Percentiles rank a stretch among this genome's conserved stretches.
phyloP scores from a whole-genome alignment of 2,888 invertebrate species.

The Drosophila algonquin region DNA sequence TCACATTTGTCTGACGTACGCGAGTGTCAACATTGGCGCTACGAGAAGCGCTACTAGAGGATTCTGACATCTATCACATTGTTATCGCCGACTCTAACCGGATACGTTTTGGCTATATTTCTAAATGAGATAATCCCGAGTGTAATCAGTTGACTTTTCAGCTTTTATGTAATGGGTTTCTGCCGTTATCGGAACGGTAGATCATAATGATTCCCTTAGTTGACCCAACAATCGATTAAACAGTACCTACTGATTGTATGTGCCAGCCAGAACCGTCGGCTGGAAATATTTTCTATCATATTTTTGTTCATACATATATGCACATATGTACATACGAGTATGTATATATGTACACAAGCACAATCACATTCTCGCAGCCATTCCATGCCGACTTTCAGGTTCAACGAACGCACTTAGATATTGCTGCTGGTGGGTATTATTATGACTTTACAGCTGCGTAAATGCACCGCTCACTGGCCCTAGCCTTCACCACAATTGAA shows the following conservation, averaged over 20 bases:
- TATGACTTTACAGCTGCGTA: conserved; percentile 6
- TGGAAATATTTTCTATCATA: conserved; percentile 8
- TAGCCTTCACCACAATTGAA: neutral
- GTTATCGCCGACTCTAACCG: neutral
- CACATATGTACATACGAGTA: neutral
- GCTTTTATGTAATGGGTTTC: neutral
- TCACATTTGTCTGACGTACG: neutral
- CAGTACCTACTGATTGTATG: conserved; percentile 4
- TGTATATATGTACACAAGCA: neutral
- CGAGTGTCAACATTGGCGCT: too few relatives aligned
- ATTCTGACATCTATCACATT: neutral
- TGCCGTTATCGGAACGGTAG: neutral
- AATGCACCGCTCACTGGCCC: conserved; percentile 24
- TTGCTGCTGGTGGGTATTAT: neutral
- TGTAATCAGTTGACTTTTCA: neutral
- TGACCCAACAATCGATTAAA: conserved; percentile 32
- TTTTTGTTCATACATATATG: neutral
- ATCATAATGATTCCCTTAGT: neutral
- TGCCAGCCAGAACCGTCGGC: conserved; percentile 2
- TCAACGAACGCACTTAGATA: conserved; percentile 64
- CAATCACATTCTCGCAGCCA: conserved; percentile 10
- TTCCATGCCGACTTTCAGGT: conserved; percentile 40
- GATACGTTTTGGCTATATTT: neutral
- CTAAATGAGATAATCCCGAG: neutral
- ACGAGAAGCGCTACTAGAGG: too few relatives aligned